These are phyloP conservation scores for Amiota minor DNA, from an alignment of 2,888 invertebrate genomes.

Conservation along the genomic window DNA sequence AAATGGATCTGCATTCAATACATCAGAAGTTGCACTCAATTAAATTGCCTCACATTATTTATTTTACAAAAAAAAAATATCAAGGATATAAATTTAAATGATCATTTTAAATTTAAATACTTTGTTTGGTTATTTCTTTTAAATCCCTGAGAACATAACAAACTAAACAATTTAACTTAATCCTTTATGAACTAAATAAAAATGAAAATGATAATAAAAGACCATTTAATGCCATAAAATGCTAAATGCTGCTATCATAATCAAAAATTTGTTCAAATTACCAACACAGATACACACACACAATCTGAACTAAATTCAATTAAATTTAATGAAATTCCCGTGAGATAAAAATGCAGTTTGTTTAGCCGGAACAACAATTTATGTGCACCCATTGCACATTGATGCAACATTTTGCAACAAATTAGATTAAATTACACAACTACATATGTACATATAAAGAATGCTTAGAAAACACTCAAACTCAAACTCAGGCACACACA, in stretches of 20 bases:
- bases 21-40: too few species aligned
- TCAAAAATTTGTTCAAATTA: neutral
- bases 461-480: too few species aligned
- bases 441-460: too few species aligned
- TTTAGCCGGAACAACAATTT: neutral
- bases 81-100: neutral
- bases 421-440: too few species aligned
- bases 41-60: neutral
- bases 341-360: neutral
- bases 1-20: too few species aligned
- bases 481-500: neutral
- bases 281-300: neutral
- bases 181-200: too few species aligned
- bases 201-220: neutral
- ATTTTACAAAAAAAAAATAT: neutral
- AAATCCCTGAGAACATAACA: too few species aligned
- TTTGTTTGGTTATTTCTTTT: too few species aligned
- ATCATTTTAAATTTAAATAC: too few species aligned
- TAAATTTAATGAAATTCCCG: slow-evolving; percentile 17
- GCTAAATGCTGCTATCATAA: neutral
- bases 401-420: neutral
- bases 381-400: neutral
- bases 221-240: slow-evolving; percentile 4
- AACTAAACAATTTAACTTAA: too few species aligned
- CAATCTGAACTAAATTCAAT: slow-evolving; percentile 1